Evolutionary conservation across 1,140 invertebrate genomes (phyloP).

Genomic region (Globodera ellingtonae): DNA sequence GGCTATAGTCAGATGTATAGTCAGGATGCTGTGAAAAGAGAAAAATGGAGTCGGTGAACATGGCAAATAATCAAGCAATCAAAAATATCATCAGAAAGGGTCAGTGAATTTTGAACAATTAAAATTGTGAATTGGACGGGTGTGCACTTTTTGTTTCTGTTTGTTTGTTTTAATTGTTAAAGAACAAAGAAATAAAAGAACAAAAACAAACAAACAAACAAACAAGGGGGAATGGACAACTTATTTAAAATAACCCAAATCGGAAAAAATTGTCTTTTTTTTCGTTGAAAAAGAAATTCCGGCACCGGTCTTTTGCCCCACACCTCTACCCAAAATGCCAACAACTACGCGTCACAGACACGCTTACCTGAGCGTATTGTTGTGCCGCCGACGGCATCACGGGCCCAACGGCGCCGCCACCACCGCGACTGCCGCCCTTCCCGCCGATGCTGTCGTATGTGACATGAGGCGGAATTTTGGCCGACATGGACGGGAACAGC

Average conservation of each 20-base stretch:
- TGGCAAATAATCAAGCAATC: neutral
- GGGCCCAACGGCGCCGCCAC: neutral
- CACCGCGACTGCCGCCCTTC: slow-evolving; percentile 11
- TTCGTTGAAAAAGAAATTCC: no score
- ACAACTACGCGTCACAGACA: no score
- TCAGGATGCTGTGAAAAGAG: slow-evolving; percentile 3
- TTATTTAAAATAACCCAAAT: neutral
- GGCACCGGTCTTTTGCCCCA: no score
- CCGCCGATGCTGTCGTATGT: slow-evolving; percentile 26
- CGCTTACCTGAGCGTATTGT: slow-evolving; percentile 15
- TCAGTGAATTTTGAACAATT: no score
- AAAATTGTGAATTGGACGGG: no score
- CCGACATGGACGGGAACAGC: slow-evolving; percentile 13
- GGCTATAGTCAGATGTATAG: neutral
- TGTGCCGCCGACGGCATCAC: slow-evolving; percentile 10
- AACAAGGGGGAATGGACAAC: neutral
- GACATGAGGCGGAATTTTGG: slow-evolving; percentile 25
- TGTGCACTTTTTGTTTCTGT: no score
- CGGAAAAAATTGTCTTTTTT: no score
- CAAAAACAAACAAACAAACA: slow-evolving; percentile 1
- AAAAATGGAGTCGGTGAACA: neutral
- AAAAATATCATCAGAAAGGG: no score
- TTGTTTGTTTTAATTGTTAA: no score
- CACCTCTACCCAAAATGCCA: no score
- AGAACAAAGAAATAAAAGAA: neutral